phyloP scores from a whole-genome alignment of 2,888 invertebrate species.

The Nipponacmea schrenckii region DNA sequence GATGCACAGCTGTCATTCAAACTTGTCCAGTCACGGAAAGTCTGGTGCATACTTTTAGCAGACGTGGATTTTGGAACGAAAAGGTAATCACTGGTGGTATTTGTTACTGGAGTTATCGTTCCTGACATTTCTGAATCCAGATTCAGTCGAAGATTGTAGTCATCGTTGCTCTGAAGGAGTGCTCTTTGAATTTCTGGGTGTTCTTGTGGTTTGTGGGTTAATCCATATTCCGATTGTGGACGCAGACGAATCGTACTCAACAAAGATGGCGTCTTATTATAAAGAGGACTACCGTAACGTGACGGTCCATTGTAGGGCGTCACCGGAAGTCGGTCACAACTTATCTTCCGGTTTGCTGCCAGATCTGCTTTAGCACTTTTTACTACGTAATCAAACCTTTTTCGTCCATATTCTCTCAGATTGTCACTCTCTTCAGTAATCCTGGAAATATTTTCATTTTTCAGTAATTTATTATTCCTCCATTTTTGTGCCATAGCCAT shows the following conservation, averaged over 20 bases:
- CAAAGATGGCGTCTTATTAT: constrained; percentile 39
- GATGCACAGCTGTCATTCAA: neutral
- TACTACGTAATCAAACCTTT: constrained; percentile 46
- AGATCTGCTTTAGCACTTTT: constrained; percentile 1
- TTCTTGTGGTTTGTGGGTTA: constrained; percentile 23
- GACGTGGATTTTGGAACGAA: neutral
- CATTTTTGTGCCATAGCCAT: constrained; percentile 35
- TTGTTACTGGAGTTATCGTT: too few species aligned
- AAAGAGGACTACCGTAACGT: constrained; percentile 40
- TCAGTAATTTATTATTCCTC: constrained; percentile 26
- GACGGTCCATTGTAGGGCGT: constrained; percentile 40
- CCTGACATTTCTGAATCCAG: too few species aligned
- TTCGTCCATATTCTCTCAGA: constrained; percentile 41
- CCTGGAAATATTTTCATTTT: constrained; percentile 27
- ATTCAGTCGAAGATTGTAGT: constrained; percentile 24
- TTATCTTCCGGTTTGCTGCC: neutral
- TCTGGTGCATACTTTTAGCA: neutral
- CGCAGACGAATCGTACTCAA: constrained; percentile 43
- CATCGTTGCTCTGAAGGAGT: constrained; percentile 42
- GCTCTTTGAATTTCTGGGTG: constrained; percentile 39
- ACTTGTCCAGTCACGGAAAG: neutral
- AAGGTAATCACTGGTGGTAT: neutral
- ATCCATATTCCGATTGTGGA: constrained; percentile 39
- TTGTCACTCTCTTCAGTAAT: constrained; percentile 39
- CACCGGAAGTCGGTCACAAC: constrained; percentile 2